Evolutionary conservation across 2,797 vertebrate species (phyloP).

Genomic region (Aratinga solstitialis): DNA sequence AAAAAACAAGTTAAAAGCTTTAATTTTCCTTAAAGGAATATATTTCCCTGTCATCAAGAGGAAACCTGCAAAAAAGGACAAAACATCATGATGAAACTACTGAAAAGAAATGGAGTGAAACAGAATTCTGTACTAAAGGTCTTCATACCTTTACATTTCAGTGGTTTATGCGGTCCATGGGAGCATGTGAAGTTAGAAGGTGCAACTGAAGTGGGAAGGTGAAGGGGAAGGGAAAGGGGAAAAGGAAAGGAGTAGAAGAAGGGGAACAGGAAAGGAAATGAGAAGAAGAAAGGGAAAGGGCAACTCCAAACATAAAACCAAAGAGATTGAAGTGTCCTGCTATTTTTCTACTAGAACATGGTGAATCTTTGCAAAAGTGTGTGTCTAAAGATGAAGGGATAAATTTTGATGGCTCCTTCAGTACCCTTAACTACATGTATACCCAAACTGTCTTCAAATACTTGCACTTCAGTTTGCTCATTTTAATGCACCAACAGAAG

Average conservation of each 20-base stretch:
- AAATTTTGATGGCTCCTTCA: not conserved
- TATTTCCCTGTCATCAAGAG: not conserved
- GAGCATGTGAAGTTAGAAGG: not conserved
- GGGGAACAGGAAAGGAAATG: not conserved
- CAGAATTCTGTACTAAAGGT: conserved; percentile 23
- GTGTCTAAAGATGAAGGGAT: not conserved
- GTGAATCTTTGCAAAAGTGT: not conserved
- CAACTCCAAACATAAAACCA: not conserved
- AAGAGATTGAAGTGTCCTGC: not conserved
- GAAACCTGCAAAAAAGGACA: not conserved
- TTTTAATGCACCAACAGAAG: not conserved
- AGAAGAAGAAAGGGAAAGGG: not conserved
- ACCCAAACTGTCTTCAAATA: not conserved
- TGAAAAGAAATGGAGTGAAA: conserved; percentile 30
- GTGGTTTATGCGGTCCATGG: not conserved
- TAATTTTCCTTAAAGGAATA: not conserved
- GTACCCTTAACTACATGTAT: not conserved
- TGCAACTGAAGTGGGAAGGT: not conserved
- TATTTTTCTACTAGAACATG: not conserved
- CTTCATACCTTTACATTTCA: not conserved
- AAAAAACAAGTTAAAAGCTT: not conserved
- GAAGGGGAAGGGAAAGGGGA: not conserved
- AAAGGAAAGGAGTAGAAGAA: not conserved
- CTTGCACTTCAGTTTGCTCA: not conserved
- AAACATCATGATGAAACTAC: conserved; percentile 5